These are phyloP conservation scores for Drosophila atroscutellata DNA, from an alignment of 2,888 invertebrate species.

Conservation along the genomic window DNA sequence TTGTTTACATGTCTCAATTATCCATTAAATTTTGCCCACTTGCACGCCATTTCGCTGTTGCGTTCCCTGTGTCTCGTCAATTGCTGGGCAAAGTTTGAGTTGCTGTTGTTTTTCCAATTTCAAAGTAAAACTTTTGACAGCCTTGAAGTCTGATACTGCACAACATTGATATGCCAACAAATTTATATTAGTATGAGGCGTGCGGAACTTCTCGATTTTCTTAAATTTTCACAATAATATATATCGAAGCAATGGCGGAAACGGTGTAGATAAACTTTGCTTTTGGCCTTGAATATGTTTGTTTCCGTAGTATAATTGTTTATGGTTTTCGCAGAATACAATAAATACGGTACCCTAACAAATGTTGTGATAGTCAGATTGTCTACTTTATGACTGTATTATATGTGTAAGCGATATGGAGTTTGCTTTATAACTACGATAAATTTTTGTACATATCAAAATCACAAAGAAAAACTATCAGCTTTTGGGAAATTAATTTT, in stretches of 20 bases:
- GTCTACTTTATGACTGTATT: neutral
- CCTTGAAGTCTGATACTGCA: constrained; percentile 42
- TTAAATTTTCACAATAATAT: constrained; percentile 28
- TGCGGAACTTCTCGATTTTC: neutral
- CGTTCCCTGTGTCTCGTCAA: neutral
- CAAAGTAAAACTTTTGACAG: constrained; percentile 55
- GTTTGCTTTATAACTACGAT: neutral
- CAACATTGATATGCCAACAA: constrained; percentile 14
- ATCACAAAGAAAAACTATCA: neutral
- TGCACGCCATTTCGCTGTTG: constrained; percentile 38
- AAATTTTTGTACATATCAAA: neutral
- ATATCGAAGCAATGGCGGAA: constrained; percentile 12
- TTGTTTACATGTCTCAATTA: constrained; percentile 80
- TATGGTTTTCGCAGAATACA: neutral
- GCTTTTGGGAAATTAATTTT: neutral
- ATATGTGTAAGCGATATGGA: neutral
- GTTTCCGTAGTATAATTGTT: neutral
- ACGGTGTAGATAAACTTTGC: neutral
- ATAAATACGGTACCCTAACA: neutral
- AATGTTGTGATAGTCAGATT: neutral
- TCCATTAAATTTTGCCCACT: constrained; percentile 63
- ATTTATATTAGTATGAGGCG: neutral
- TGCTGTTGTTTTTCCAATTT: constrained; percentile 61
- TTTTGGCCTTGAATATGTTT: neutral
- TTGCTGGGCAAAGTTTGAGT: constrained; percentile 34